phyloP scores from a whole-genome alignment of 2,888 invertebrate genomes.

The Nymphalis urticae region DNA sequence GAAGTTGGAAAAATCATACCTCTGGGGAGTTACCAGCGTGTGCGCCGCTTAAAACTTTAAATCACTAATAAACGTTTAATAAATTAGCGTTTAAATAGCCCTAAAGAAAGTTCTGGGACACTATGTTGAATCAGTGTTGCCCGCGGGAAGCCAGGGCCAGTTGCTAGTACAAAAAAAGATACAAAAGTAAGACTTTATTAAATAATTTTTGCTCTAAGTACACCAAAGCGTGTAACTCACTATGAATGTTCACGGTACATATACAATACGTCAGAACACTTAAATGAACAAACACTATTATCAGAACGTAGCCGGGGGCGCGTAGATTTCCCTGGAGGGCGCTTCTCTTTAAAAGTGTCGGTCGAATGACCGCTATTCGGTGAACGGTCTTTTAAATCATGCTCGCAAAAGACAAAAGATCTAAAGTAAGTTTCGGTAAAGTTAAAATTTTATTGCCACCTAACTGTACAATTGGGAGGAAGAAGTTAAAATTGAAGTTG shows the following conservation, averaged over 20 bases:
- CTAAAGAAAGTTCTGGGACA: no score
- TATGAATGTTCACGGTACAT: conserved; percentile 55
- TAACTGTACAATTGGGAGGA: conserved; percentile 24
- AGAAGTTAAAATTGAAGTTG: conserved; percentile 18
- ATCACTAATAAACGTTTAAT: no score
- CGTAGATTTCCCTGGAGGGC: conserved; percentile 75
- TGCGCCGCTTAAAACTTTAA: no score
- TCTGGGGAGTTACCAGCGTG: no score
- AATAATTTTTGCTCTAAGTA: neutral
- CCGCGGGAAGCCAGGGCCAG: no score
- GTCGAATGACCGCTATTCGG: conserved; percentile 60
- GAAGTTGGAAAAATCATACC: no score
- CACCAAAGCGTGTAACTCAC: conserved; percentile 21
- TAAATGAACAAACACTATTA: conserved; percentile 80
- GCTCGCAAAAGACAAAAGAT: conserved; percentile 35
- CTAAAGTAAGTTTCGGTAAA: conserved; percentile 32
- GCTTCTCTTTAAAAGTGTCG: conserved; percentile 74
- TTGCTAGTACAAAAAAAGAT: no score
- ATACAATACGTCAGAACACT: conserved; percentile 68
- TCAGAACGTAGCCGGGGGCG: conserved; percentile 61
- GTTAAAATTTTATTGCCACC: conserved; percentile 26
- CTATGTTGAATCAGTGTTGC: no score
- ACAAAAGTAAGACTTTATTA: no score
- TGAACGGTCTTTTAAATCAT: conserved; percentile 37
- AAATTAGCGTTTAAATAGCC: no score